Base-by-base conservation (phyloP, 2,797 vertebrate genomes). In the Gymnopithys bicolor region DNA sequence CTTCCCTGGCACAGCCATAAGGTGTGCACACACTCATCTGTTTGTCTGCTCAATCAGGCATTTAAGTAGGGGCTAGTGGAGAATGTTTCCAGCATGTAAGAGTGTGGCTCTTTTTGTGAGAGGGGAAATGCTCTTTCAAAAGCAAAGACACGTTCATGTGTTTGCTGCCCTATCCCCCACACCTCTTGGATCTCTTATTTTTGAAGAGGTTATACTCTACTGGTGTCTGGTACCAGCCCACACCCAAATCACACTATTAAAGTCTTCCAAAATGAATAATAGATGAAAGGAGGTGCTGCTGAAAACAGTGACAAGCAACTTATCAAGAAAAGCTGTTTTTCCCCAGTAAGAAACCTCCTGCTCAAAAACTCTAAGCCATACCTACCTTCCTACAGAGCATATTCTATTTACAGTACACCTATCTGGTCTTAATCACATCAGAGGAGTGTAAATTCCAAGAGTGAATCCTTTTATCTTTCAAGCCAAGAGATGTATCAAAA, bases 231-330 rank as follows among this genome's bases (percentile, higher is more conserved):
- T 92, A 89, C 76, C 93, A 95, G 95, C 95, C 95, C 92, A 96
- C 30, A 18, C 92, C 85, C 95, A 94, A 97, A 94, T 91, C 66
- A 74, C 88, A 94, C 93, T 95, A 94, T 95, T 96, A 95, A 95
- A 97, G 93, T 90, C 91, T 94, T 95, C 95, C 84, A 90, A 95
- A 97, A 97, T 96, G 96, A 97, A 97, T 97, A 97, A 97, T 97
- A 98, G 97, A 97, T 97, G 95, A 98, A 97, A 97, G 96, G 96
- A 96, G 89, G 95, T 85, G 81, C 95, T 97, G 96, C 75, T 94
- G 95, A 96, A 97, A 97, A 96, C 84, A 92, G 69, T 96, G 97
- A 97, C 97, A 97, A 97, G 91, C 81, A 93, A 92, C 95, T 96
- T 96, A 97, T 97, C 96, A 97, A 96, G 94, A 95, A 97, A 97